These are phyloP conservation scores for Stylophora pistillata DNA, from an alignment of 64 coral and sea anemone species.

Conservation along the genomic window DNA sequence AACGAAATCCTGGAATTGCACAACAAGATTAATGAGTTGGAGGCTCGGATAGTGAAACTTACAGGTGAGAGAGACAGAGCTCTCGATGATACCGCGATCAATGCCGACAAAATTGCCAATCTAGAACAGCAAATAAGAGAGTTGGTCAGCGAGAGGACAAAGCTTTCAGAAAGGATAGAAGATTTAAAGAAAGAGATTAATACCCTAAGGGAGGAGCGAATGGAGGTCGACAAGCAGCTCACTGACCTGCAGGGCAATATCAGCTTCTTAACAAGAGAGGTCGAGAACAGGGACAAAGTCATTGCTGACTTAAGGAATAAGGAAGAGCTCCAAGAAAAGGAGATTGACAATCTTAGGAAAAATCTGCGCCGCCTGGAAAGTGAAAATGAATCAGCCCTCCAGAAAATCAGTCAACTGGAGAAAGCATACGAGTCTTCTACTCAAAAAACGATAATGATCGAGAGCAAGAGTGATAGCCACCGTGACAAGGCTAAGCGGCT, in stretches of 20 bases:
- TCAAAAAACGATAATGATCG: constrained; percentile 67
- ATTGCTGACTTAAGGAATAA: constrained; percentile 74
- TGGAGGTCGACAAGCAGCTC: constrained; percentile 57
- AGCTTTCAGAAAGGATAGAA: constrained; percentile 77
- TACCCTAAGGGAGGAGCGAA: constrained; percentile 75
- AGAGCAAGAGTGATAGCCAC: constrained; percentile 72
- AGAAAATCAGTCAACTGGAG: constrained; percentile 87
- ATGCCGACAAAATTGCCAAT: constrained; percentile 38
- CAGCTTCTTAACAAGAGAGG: constrained; percentile 69
- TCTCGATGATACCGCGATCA: constrained; percentile 70
- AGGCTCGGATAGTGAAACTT: constrained; percentile 69
- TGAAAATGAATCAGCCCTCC: constrained; percentile 78
- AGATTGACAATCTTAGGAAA: constrained; percentile 78
- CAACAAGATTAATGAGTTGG: constrained; percentile 86
- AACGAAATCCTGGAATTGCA: constrained; percentile 80
- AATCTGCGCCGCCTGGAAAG: constrained; percentile 81
- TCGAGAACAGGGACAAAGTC: constrained; percentile 70
- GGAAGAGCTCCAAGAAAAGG: constrained; percentile 68
- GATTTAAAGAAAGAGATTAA: constrained; percentile 67
- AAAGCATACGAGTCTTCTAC: constrained; percentile 69
- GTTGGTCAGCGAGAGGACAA: constrained; percentile 61
- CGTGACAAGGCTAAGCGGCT: constrained; percentile 86
- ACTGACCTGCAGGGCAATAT: constrained; percentile 87
- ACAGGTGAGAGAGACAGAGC: constrained; percentile 74
- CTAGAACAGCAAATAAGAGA: constrained; percentile 82